Conservation (phyloP, 2,888 invertebrate species). For the Leptarthrus brevirostris region DNA sequence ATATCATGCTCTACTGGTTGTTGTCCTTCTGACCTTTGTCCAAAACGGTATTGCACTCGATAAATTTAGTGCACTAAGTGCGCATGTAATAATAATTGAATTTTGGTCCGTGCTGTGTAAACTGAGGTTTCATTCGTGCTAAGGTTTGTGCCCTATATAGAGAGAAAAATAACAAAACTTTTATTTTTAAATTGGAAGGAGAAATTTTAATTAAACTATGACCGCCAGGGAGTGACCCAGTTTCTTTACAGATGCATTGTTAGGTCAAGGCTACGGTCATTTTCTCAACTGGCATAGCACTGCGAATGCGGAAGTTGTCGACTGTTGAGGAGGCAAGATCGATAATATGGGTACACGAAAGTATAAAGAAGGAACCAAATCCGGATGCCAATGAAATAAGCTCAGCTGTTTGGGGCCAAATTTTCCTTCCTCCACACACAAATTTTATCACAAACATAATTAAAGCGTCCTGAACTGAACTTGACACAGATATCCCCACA, state of each 20-base stretch:
- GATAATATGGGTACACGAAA: neutral
- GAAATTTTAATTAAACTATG: constrained; percentile 1
- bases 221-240: neutral
- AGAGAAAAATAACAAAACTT: too few species aligned
- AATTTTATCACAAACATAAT: constrained; percentile 7
- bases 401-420: neutral
- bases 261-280: constrained; percentile 31
- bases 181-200: too few species aligned
- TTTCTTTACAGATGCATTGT: neutral
- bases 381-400: neutral
- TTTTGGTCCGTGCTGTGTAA: too few species aligned
- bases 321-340: constrained; percentile 9
- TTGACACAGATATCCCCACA: constrained; percentile 19
- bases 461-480: constrained; percentile 32
- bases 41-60: too few species aligned
- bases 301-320: constrained; percentile 26
- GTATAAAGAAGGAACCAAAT: neutral
- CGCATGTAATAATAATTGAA: too few species aligned
- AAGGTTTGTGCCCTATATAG: too few species aligned
- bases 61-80: too few species aligned
- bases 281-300: constrained; percentile 17
- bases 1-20: too few species aligned
- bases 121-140: too few species aligned
- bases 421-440: neutral
- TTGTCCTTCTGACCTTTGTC: too few species aligned